phyloP scores from a whole-genome alignment of 2,888 invertebrate species.

The Philonicus albiceps region DNA sequence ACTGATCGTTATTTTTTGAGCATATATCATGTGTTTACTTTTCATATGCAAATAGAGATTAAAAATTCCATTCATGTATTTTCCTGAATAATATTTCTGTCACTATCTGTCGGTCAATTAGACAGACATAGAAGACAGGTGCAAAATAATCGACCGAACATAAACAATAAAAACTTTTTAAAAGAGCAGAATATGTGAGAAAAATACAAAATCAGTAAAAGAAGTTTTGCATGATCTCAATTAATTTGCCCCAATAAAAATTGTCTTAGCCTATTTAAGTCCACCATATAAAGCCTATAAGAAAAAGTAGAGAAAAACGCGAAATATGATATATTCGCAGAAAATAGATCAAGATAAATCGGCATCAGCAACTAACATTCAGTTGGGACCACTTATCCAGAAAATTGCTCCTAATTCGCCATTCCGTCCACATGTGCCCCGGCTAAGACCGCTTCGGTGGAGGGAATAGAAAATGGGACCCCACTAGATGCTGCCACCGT shows the following conservation, averaged over 20 bases:
- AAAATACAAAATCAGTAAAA: not conserved
- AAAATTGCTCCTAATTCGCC: constrained; percentile 6
- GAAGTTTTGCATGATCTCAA: not conserved
- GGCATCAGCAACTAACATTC: not conserved
- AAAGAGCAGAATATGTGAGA: not conserved
- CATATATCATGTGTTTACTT: not conserved
- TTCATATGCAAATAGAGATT: not conserved
- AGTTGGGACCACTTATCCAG: not conserved
- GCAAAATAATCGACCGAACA: not conserved
- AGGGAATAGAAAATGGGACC: not conserved
- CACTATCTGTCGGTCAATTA: not conserved
- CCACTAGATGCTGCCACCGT: not conserved
- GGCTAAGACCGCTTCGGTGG: not conserved
- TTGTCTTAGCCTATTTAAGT: not conserved
- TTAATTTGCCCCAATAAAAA: not conserved
- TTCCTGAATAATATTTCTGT: not conserved
- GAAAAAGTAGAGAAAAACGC: not conserved
- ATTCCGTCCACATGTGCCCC: not conserved
- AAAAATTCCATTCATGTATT: not conserved
- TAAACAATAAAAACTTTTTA: no score
- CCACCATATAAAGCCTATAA: not conserved
- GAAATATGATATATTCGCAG: not conserved
- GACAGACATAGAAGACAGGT: not conserved
- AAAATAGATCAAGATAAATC: not conserved
- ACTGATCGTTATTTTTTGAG: not conserved